These are phyloP conservation scores for Epinephelus coioides DNA, from an alignment of 2,797 vertebrate species.

Conservation along the genomic window DNA sequence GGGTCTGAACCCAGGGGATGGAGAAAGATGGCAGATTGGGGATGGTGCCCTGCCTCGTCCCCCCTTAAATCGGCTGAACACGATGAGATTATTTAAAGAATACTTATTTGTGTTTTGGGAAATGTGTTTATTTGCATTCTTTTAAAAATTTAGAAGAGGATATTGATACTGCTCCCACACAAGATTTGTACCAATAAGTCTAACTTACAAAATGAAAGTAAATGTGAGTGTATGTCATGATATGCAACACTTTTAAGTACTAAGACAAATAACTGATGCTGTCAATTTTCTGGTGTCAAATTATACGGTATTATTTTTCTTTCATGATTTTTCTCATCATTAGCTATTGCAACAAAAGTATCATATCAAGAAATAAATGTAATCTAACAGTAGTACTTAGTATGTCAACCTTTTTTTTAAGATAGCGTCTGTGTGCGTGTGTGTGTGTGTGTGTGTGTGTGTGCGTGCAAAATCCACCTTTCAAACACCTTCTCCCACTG, in stretches of 20 bases:
- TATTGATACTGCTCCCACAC: neutral
- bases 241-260: neutral
- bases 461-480: slow-evolving; percentile 17
- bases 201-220: neutral
- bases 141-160: neutral
- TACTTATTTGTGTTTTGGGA: too few relatives aligned
- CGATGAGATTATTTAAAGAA: neutral
- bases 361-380: neutral
- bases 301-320: neutral
- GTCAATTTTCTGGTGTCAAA: neutral
- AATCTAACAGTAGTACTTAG: neutral
- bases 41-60: too few relatives aligned
- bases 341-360: neutral
- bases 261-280: neutral
- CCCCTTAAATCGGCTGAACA: neutral
- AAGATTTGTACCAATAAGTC: too few relatives aligned
- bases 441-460: slow-evolving; percentile 5
- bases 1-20: too few relatives aligned
- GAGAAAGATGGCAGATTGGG: too few relatives aligned
- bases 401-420: neutral
- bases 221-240: neutral
- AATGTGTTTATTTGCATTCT: neutral
- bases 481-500: slow-evolving; percentile 26
- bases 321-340: neutral
- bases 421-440: neutral